Percentiles rank a stretch among this genome's conserved stretches.
Conservation (phyloP, 1,140 invertebrate species). For the Drosophila equinoxialis region DNA sequence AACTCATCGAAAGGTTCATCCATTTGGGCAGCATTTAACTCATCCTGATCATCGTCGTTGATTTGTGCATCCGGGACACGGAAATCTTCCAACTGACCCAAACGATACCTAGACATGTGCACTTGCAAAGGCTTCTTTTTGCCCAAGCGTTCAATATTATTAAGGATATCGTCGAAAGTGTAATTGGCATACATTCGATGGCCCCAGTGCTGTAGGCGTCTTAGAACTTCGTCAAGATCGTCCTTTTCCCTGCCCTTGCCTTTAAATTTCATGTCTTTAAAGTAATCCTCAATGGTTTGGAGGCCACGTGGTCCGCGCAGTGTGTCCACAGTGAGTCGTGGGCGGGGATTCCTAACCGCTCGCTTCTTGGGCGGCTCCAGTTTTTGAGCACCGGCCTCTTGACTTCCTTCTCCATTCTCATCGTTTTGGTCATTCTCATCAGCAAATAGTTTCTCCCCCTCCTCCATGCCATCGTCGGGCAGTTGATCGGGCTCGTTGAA, state of each 20-base stretch:
- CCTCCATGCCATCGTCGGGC: constrained; percentile 63
- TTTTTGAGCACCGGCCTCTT: constrained; percentile 24
- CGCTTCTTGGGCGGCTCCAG: constrained; percentile 84
- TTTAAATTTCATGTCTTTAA: constrained; percentile 92
- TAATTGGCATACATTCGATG: constrained; percentile 95
- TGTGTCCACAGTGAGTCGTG: constrained; percentile 88
- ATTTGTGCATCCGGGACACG: constrained; percentile 27
- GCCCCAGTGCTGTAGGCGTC: constrained; percentile 95
- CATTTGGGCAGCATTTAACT: constrained; percentile 67
- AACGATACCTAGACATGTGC: constrained; percentile 86
- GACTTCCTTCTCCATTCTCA: constrained; percentile 31
- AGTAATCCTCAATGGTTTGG: constrained; percentile 89
- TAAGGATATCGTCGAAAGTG: constrained; percentile 92
- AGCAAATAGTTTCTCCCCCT: constrained; percentile 66
- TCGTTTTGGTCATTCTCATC: constrained; percentile 56
- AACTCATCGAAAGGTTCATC: constrained; percentile 83
- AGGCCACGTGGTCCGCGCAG: constrained; percentile 91
- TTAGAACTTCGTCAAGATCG: constrained; percentile 92
- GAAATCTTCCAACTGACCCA: constrained; percentile 84
- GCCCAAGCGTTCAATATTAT: constrained; percentile 91
- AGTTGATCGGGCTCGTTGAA: constrained; percentile 68
- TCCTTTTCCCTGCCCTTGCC: constrained; percentile 92
- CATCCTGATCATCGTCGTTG: constrained; percentile 60
- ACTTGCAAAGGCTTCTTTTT: constrained; percentile 87
- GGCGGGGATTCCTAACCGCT: constrained; percentile 87